These are phyloP conservation scores for Drosophila kambysellisi DNA, from an alignment of 2,888 invertebrate species.

Conservation along the genomic window DNA sequence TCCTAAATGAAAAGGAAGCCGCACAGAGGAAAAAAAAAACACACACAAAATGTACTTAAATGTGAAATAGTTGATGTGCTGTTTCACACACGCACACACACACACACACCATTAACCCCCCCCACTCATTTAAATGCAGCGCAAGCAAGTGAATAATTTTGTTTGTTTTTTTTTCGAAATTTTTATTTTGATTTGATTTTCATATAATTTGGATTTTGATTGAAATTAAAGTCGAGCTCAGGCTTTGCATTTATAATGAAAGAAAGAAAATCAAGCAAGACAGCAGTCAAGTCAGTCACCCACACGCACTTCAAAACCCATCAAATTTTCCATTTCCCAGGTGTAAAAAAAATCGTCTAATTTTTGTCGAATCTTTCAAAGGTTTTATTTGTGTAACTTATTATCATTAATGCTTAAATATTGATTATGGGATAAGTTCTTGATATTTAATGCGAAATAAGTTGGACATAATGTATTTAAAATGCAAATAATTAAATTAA, in stretches of 20 bases:
- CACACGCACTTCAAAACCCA: constrained; percentile 15
- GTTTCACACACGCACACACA: constrained; percentile 62
- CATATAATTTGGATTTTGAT: constrained; percentile 79
- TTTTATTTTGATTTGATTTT: constrained; percentile 75
- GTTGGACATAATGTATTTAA: neutral
- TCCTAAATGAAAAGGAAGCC: constrained; percentile 33
- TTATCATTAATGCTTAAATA: constrained; percentile 47
- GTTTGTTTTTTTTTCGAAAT: constrained; percentile 35
- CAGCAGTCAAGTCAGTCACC: neutral
- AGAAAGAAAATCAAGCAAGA: constrained; percentile 12
- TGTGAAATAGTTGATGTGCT: constrained; percentile 71
- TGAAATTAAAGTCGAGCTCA: constrained; percentile 69
- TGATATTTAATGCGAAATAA: neutral
- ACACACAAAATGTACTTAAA: constrained; percentile 25
- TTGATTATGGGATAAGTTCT: neutral
- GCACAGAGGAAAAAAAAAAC: neutral
- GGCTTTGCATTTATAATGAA: constrained; percentile 69
- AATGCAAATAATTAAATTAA: neutral
- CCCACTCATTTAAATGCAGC: constrained; percentile 53
- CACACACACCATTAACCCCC: constrained; percentile 25
- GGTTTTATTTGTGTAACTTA: constrained; percentile 57
- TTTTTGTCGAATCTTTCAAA: constrained; percentile 59
- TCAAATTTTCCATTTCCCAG: constrained; percentile 43
- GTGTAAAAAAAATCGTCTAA: constrained; percentile 17
- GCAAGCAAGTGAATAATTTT: constrained; percentile 45